These are phyloP conservation scores for Pandemis heparana DNA, from an alignment of 2,888 invertebrate genomes.

Conservation along the genomic window DNA sequence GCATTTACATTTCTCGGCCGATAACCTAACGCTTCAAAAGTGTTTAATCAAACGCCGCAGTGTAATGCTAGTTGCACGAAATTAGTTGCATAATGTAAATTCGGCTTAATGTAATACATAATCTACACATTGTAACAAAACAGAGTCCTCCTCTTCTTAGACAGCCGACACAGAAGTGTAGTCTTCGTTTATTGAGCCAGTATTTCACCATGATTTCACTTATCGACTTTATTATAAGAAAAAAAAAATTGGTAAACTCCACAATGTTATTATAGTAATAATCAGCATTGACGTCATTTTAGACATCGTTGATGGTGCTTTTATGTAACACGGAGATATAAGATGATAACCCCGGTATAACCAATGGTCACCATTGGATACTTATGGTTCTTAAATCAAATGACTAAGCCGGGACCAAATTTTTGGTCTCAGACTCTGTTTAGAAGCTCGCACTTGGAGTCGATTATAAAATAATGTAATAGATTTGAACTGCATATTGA, in stretches of 20 bases:
- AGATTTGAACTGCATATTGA: no score
- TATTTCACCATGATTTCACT: background rate
- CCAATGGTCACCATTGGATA: background rate
- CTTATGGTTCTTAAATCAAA: background rate
- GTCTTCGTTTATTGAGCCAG: background rate
- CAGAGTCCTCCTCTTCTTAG: background rate
- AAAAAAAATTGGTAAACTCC: background rate
- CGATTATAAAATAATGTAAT: no score
- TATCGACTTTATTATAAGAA: background rate
- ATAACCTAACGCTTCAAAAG: no score
- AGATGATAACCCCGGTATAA: background rate
- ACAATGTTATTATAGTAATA: background rate
- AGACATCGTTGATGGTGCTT: conserved; percentile 2
- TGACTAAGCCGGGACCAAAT: background rate
- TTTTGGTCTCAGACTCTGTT: no score
- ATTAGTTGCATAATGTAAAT: no score
- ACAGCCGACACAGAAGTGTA: no score
- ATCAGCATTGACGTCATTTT: conserved; percentile 11
- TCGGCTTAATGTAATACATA: no score
- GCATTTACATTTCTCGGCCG: no score
- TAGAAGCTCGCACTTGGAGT: no score
- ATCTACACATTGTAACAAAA: no score
- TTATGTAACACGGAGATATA: background rate
- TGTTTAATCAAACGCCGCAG: no score
- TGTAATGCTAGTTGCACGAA: no score